These are phyloP conservation scores for Chaetophractus vellerosus DNA, from an alignment of 2,797 vertebrate species.

Conservation along the genomic window DNA sequence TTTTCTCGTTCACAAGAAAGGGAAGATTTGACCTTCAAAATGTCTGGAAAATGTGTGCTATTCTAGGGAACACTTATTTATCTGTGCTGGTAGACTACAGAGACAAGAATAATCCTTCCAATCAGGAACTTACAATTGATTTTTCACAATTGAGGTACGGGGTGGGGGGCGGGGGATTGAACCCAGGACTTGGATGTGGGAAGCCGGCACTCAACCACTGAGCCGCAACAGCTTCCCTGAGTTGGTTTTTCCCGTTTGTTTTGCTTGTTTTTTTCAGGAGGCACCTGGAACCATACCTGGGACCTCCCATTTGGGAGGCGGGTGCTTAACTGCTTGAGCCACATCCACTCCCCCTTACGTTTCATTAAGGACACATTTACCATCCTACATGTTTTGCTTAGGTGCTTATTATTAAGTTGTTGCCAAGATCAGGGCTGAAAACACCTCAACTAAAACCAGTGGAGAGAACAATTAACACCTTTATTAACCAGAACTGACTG, in stretches of 20 bases:
- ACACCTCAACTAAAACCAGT: neutral
- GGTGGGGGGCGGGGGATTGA: too few species aligned
- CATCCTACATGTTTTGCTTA: neutral
- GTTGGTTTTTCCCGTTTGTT: too few species aligned
- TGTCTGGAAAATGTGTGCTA: neutral
- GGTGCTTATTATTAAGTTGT: conserved; percentile 17
- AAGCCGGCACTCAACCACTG: too few species aligned
- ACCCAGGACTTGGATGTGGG: too few species aligned
- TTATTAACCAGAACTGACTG: neutral
- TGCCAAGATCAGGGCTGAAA: conserved; percentile 7
- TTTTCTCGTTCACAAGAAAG: conserved; percentile 15
- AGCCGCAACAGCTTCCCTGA: too few species aligned
- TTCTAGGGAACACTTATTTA: neutral
- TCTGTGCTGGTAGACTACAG: neutral
- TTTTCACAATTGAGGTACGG: too few species aligned
- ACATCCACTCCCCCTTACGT: too few species aligned
- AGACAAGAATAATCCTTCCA: neutral
- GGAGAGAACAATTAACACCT: conserved; percentile 45
- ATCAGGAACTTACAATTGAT: neutral
- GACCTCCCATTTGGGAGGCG: too few species aligned
- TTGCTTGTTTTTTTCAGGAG: too few species aligned
- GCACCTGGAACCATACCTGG: too few species aligned
- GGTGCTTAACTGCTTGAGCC: too few species aligned
- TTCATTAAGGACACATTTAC: neutral
- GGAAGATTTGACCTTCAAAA: neutral